Evolutionary conservation across 92 coral and sea anemone species (phyloP).

Genomic region (Paragorgia papillata): DNA sequence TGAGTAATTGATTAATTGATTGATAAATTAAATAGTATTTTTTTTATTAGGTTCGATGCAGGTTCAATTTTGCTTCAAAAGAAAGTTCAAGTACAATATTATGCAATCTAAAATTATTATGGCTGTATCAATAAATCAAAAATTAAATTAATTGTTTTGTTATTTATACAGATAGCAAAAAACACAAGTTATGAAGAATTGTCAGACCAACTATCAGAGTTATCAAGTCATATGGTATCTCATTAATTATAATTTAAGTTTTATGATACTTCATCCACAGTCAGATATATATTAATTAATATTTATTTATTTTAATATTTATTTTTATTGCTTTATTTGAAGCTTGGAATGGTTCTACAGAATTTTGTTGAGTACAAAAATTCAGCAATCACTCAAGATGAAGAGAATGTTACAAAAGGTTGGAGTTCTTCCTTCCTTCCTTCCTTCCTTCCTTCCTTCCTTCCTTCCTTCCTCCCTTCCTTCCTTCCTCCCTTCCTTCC

Average conservation of each 20-base stretch:
- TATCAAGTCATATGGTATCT: conserved; percentile 58
- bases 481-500: no score
- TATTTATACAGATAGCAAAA: conserved; percentile 52
- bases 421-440: conserved; percentile 9
- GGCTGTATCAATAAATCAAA: no score
- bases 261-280: background rate
- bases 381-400: conserved; percentile 42
- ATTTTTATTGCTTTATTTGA: background rate
- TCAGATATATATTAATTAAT: background rate
- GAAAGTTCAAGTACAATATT: conserved; percentile 54
- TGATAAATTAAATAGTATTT: background rate
- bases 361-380: conserved; percentile 55
- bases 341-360: conserved; percentile 48
- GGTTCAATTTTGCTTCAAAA: conserved; percentile 74
- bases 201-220: conserved; percentile 61
- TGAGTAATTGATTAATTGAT: no score
- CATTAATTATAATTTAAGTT: background rate
- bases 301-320: background rate
- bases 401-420: conserved; percentile 59
- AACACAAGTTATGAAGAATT: conserved; percentile 78
- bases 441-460: no score
- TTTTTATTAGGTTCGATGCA: conserved; percentile 72
- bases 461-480: no score
- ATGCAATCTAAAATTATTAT: background rate
- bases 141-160: no score